Percentiles rank a stretch among this genome's conserved stretches.
Conservation (phyloP, 1,140 invertebrate species). For the Aphaenogaster rudis region DNA sequence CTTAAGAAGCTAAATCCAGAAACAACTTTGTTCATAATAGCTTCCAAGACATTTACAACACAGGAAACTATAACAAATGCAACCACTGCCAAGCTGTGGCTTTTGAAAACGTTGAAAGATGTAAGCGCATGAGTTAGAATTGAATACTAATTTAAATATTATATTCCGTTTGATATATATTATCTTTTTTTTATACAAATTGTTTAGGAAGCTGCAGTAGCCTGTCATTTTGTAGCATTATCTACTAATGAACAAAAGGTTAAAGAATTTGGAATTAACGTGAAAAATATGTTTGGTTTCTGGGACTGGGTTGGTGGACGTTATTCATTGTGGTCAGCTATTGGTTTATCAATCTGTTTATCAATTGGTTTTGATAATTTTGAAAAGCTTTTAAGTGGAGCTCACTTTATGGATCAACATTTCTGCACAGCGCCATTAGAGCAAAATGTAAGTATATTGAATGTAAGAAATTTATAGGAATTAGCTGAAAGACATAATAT, state of each 20-base stretch:
- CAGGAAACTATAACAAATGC: conserved; percentile 99
- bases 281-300: conserved; percentile 99
- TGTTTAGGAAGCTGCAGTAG: conserved; percentile 92
- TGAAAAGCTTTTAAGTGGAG: conserved; percentile 96
- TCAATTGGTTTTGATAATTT: conserved; percentile 99
- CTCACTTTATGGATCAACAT: conserved; percentile 98
- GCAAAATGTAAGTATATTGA: conserved; percentile 93
- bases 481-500: background rate
- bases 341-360: conserved; percentile 98
- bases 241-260: conserved; percentile 98
- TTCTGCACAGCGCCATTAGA: conserved; percentile 96
- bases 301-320: conserved; percentile 99
- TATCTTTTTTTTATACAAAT: conserved; percentile 52
- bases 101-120: conserved; percentile 95
- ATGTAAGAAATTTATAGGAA: background rate
- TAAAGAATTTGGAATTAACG: conserved; percentile 98
- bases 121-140: conserved; percentile 87
- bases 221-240: conserved; percentile 99
- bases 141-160: conserved; percentile 9
- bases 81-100: conserved; percentile 98
- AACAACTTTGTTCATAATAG: conserved; percentile 98
- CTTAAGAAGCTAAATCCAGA: conserved; percentile 97
- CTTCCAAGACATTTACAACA: conserved; percentile 99
- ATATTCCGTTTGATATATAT: background rate
- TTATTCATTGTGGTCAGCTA: conserved; percentile 99